Evolutionary conservation across 2,797 vertebrate genomes (phyloP).

Genomic region (Nyctalus aviator): DNA sequence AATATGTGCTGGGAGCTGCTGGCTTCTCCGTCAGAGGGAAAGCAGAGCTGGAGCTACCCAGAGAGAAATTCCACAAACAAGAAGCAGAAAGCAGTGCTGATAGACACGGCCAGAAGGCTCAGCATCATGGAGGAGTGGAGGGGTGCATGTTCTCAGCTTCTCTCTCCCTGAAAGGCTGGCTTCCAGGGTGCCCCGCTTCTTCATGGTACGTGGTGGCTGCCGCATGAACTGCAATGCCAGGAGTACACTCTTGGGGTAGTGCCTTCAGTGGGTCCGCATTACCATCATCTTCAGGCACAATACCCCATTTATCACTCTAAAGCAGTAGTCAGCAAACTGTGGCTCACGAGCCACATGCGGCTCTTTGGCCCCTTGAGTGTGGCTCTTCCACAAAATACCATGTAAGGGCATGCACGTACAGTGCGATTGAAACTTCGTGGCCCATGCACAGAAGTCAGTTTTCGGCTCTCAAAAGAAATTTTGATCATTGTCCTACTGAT

Average conservation of each 20-base stretch:
- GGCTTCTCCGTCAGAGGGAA: background rate
- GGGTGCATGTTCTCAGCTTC: background rate
- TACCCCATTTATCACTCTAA: no score
- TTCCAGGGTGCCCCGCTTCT: background rate
- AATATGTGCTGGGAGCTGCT: background rate
- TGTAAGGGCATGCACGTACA: no score
- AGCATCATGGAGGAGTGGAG: background rate
- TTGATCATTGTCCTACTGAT: no score
- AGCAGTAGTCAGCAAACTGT: no score
- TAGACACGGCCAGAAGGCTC: background rate
- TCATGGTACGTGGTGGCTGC: rapidly evolving
- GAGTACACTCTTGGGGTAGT: background rate
- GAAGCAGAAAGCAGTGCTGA: background rate
- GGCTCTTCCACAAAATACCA: no score
- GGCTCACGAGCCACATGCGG: no score
- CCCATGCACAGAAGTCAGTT: no score
- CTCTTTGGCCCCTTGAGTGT: no score
- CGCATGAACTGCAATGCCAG: no score
- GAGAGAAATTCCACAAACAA: background rate
- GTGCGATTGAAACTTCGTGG: no score
- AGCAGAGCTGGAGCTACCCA: background rate
- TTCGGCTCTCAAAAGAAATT: no score
- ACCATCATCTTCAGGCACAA: background rate
- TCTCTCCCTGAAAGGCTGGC: background rate
- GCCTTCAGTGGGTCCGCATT: background rate